These are phyloP conservation scores for Lepus townsendii DNA, from an alignment of 2,797 vertebrate genomes.

Conservation along the genomic window DNA sequence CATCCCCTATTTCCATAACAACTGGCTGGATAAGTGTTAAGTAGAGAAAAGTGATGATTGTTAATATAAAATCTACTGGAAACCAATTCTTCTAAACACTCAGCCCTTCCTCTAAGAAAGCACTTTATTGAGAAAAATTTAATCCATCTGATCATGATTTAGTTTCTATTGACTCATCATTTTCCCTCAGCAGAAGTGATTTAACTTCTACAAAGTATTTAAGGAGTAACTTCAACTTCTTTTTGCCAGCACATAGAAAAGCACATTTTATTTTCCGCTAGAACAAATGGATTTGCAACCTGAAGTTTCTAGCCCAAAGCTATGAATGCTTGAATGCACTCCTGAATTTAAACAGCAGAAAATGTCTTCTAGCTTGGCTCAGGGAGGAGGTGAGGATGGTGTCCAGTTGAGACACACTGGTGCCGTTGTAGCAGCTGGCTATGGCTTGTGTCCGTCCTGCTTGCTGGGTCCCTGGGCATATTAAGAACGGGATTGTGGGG, in stretches of 20 bases:
- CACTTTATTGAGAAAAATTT: slow-evolving; percentile 75
- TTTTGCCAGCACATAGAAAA: slow-evolving; percentile 70
- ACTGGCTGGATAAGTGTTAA: slow-evolving; percentile 61
- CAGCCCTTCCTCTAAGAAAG: slow-evolving; percentile 70
- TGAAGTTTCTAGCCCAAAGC: slow-evolving; percentile 31
- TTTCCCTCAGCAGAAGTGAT: slow-evolving; percentile 72
- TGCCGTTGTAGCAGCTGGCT: neutral
- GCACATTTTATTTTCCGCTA: slow-evolving; percentile 52
- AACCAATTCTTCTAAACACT: slow-evolving; percentile 65
- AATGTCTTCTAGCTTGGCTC: neutral
- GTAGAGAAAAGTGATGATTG: slow-evolving; percentile 34
- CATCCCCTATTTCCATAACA: slow-evolving; percentile 73
- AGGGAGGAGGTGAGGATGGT: neutral
- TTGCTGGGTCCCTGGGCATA: neutral
- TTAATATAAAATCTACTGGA: slow-evolving; percentile 71
- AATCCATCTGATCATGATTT: slow-evolving; percentile 74
- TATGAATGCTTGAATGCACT: neutral
- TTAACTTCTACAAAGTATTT: slow-evolving; percentile 73
- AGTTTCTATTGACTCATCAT: slow-evolving; percentile 77
- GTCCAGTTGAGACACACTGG: too few relatives aligned
- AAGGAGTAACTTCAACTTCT: slow-evolving; percentile 65
- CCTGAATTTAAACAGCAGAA: neutral
- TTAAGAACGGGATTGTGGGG: neutral
- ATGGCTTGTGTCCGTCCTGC: neutral
- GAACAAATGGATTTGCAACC: slow-evolving; percentile 66